Conservation (phyloP, 2,113 vertebrate species). For the Tautogolabrus adspersus region DNA sequence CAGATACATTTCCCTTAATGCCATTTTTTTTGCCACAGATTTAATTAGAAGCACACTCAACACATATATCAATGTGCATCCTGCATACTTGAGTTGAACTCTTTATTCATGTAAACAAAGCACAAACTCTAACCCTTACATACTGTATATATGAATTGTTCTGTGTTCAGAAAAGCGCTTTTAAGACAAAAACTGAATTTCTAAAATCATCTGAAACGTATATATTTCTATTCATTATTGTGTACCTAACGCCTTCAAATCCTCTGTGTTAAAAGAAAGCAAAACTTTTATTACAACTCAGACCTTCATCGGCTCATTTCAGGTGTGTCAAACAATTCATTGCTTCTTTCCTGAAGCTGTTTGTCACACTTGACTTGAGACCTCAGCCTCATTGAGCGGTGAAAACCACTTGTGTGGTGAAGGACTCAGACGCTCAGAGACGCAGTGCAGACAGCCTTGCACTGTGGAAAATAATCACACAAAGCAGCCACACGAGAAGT, state of each 20-base stretch:
- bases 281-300: background rate
- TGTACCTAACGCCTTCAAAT: background rate
- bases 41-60: too few relatives aligned
- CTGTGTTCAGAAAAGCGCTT: too few relatives aligned
- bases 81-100: too few relatives aligned
- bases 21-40: too few relatives aligned
- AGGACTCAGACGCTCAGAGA: conserved; percentile 6
- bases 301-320: background rate
- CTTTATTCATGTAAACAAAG: too few relatives aligned
- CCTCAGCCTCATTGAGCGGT: conserved; percentile 4
- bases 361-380: conserved; percentile 19
- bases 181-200: background rate
- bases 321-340: background rate
- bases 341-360: conserved; percentile 9
- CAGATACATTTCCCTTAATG: too few relatives aligned
- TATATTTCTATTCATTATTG: background rate
- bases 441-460: conserved; percentile 7
- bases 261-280: background rate
- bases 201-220: background rate
- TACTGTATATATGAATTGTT: too few relatives aligned
- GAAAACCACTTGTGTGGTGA: conserved; percentile 23
- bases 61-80: too few relatives aligned
- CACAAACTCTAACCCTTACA: too few relatives aligned
- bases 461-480: conserved; percentile 4
- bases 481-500: conserved; percentile 5